phyloP scores from a whole-genome alignment of 1,140 invertebrate genomes.

The Lanistes nyassanus region DNA sequence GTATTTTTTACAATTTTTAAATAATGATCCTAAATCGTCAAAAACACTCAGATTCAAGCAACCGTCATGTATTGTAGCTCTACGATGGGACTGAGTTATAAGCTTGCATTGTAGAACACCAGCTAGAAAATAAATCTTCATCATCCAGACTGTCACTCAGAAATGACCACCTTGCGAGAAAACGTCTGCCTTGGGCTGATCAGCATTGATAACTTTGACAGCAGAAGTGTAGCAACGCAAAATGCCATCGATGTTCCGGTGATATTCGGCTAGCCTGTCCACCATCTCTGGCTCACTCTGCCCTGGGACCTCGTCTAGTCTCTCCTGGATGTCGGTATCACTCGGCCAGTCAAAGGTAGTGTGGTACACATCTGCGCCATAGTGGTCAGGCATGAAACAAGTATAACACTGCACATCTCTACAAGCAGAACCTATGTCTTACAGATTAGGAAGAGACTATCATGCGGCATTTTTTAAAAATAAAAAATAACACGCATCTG shows the following conservation, averaged over 20 bases:
- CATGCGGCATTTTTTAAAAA: too few species aligned
- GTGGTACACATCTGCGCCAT: conserved; percentile 64
- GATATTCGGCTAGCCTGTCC: conserved; percentile 56
- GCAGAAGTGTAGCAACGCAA: conserved; percentile 51
- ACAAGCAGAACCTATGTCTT: too few species aligned
- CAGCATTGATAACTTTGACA: conserved; percentile 63
- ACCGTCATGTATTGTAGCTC: too few species aligned
- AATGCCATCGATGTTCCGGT: conserved; percentile 61
- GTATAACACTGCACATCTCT: too few species aligned
- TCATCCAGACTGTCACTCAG: not conserved
- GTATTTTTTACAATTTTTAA: too few species aligned
- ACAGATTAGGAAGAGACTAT: too few species aligned
- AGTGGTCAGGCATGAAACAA: not conserved
- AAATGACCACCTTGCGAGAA: conserved; percentile 61
- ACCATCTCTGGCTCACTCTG: conserved; percentile 61
- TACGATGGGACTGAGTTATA: too few species aligned
- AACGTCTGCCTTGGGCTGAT: conserved; percentile 67
- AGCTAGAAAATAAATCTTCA: too few species aligned
- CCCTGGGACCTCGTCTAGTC: conserved; percentile 55
- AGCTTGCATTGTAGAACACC: too few species aligned
- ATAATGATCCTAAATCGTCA: too few species aligned
- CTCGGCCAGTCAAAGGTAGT: conserved; percentile 65
- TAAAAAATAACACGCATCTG: too few species aligned
- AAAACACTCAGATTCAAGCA: too few species aligned
- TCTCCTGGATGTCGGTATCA: conserved; percentile 51